Conservation (phyloP, 2,113 vertebrate species). For the Platichthys flesus region DNA sequence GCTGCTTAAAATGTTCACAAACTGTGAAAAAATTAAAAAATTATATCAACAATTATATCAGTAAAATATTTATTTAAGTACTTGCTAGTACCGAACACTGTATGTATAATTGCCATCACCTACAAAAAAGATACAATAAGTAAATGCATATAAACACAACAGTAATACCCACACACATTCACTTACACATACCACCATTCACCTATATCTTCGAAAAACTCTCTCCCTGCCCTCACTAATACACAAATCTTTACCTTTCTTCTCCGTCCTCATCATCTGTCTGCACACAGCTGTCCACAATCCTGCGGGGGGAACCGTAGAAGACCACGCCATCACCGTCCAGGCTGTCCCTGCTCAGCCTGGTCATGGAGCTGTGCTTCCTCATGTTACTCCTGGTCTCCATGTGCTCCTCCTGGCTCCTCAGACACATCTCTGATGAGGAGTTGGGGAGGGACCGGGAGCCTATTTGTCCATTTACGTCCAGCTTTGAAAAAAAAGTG, state of each 20-base stretch:
- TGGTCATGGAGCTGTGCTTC: slow-evolving; percentile 96
- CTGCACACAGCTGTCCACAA: slow-evolving; percentile 93
- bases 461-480: slow-evolving; percentile 80
- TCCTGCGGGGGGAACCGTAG: slow-evolving; percentile 85
- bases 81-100: too few relatives aligned
- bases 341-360: slow-evolving; percentile 86
- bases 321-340: slow-evolving; percentile 84
- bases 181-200: too few relatives aligned
- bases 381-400: slow-evolving; percentile 87
- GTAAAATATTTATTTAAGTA: too few relatives aligned
- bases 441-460: slow-evolving; percentile 89
- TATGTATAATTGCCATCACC: too few relatives aligned
- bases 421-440: slow-evolving; percentile 92
- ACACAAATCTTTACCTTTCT: slow-evolving; percentile 78
- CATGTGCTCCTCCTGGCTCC: slow-evolving; percentile 85
- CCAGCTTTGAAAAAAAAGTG: slow-evolving; percentile 49
- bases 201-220: too few relatives aligned
- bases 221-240: too few relatives aligned
- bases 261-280: slow-evolving; percentile 95
- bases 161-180: too few relatives aligned
- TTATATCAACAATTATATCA: too few relatives aligned
- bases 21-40: too few relatives aligned
- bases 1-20: too few relatives aligned
- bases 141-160: too few relatives aligned
- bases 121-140: too few relatives aligned